Evolutionary conservation across 2,113 vertebrate species (phyloP).

Genomic region (Phrynocephalus versicolor): DNA sequence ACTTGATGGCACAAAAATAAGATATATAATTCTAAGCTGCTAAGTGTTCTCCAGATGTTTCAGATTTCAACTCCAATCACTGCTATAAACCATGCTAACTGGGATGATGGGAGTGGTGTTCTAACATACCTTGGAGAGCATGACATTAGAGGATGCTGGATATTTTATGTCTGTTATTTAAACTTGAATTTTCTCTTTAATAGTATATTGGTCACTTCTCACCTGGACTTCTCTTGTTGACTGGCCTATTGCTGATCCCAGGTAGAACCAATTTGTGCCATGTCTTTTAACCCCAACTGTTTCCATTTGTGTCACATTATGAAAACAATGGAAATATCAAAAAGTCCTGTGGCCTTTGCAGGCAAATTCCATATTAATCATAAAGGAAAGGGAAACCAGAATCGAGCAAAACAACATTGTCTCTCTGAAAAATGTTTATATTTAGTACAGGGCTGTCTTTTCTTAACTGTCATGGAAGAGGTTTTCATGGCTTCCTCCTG

Average conservation of each 20-base stretch:
- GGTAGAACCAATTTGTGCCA: too few relatives aligned
- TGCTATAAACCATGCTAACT: not conserved
- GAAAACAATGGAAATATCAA: not conserved
- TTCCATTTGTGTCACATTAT: not conserved
- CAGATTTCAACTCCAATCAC: too few relatives aligned
- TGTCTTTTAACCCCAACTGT: not conserved
- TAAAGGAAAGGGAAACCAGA: constrained; percentile 33
- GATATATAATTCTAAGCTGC: not conserved
- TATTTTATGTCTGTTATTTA: not conserved
- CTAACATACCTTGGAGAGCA: not conserved
- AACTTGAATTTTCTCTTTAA: not conserved
- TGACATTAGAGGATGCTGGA: not conserved
- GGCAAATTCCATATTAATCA: constrained; percentile 26
- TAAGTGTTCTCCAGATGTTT: not conserved
- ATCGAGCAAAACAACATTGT: constrained; percentile 26
- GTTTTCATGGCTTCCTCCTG: constrained; percentile 27
- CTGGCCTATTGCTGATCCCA: too few relatives aligned
- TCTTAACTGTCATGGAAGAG: not conserved
- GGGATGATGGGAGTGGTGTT: not conserved
- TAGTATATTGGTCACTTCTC: not conserved
- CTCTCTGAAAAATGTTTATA: constrained; percentile 43
- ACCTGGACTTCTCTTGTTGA: not conserved
- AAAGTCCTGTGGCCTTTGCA: not conserved
- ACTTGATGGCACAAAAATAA: too few relatives aligned
- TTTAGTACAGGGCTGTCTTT: constrained; percentile 40